A percentile compares a stretch with the other conserved stretches of the same genome.
Evolutionary conservation across 2,113 vertebrate genomes (phyloP).

Genomic region (Pachycephala philippinensis): DNA sequence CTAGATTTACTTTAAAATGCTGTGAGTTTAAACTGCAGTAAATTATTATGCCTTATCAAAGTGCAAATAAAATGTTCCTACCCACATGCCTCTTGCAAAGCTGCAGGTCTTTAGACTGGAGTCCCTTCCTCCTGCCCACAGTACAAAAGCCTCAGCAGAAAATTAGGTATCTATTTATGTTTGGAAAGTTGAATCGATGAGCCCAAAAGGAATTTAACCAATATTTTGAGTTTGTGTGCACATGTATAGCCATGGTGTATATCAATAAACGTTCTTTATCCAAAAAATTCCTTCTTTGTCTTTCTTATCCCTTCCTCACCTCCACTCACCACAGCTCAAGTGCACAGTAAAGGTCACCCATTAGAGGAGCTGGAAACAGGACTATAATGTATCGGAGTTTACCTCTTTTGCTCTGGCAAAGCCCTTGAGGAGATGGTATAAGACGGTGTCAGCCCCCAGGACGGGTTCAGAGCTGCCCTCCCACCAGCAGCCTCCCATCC

Average conservation of each 20-base stretch:
- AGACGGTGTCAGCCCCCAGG: not conserved
- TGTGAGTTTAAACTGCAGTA: not conserved
- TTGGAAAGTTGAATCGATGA: not conserved
- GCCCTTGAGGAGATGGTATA: not conserved
- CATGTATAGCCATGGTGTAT: not conserved
- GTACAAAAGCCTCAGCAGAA: not conserved
- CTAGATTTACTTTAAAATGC: constrained; percentile 37
- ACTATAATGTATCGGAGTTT: not conserved
- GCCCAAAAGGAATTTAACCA: not conserved
- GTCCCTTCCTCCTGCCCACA: not conserved
- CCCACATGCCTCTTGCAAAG: not conserved
- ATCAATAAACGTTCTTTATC: not conserved
- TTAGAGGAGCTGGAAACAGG: not conserved
- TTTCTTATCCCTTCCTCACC: not conserved
- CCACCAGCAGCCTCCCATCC: not conserved
- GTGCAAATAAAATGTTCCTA: not conserved
- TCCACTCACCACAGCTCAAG: not conserved
- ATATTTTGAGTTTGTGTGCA: not conserved
- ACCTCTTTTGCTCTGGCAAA: not conserved
- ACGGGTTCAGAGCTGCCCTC: fast-evolving
- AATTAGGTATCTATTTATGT: not conserved
- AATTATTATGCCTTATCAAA: constrained; percentile 9
- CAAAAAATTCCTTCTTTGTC: not conserved
- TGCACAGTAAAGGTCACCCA: not conserved
- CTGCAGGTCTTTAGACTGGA: not conserved